Base-by-base conservation (phyloP, 53 echinoderm and acorn worm genomes). In the Stichopus horrens region DNA sequence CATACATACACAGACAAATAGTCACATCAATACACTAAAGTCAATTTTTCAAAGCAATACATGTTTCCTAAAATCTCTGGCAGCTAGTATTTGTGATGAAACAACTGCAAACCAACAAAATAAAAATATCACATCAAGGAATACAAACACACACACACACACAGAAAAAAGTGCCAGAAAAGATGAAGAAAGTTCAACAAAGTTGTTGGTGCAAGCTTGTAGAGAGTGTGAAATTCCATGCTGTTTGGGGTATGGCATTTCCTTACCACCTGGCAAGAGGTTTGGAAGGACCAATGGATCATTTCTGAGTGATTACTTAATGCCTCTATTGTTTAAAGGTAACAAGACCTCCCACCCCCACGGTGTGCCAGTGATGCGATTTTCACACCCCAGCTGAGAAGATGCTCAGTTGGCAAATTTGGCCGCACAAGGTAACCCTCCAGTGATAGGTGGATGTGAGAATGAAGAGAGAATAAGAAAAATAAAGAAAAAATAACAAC, bases 201-300 rank as follows among this genome's bases (percentile, higher is more conserved):
- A 13, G 16, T 71, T 71, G 14, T 71, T 71, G 71, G 71, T 21
- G 71, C 18, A 71, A 71, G 37, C 37, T 2, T 37, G 37, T 37
- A 37, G 6, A 71, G 77, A 54, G 79, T 79, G 79, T 79, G 79
- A 79, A 79, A 79, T 21, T 14, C 11, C 79, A 79, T 56, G 55
- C 79, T 79, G 79, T 79, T 79, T 56, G 20, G 79, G 79, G 55
- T 79, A 79, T 79, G 79, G 18, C 18, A 79, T 79, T 79, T 79
- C 79, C 19, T 14, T 5, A 56, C 54, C 71, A 55, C 79, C 18
- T 54, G 11, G 57, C 79, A 79, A 54, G 79, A n/a, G 57, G 19
- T 54, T 56, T 79, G 54, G 8, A 56, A 79, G 79, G 57, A 20
- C 54, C 54, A 8, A 54, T 54, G 54, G 79, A 54, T 55, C 57